Conservation (phyloP, 2,113 vertebrate species). For the Calidris pygmaea region DNA sequence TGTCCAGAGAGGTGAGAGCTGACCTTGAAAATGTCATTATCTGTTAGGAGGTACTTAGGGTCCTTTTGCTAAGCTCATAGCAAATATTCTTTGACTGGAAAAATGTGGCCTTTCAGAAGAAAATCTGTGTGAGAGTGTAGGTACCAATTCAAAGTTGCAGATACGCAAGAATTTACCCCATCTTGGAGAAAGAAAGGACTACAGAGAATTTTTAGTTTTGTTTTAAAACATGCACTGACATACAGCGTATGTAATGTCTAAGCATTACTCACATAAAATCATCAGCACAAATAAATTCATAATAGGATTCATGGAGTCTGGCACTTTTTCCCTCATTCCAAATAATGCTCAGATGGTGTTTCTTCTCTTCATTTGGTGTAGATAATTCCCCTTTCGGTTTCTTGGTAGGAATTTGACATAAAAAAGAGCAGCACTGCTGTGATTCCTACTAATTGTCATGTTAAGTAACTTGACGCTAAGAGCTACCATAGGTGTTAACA, state of each 20-base stretch:
- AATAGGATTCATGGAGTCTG: background rate
- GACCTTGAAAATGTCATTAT: background rate
- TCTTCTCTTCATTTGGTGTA: background rate
- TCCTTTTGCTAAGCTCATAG: background rate
- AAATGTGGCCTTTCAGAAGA: background rate
- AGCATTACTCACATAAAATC: background rate
- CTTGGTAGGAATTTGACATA: slow-evolving; percentile 17
- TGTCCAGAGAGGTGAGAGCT: background rate
- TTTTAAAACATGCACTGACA: background rate
- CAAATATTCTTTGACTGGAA: background rate
- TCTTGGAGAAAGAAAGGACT: background rate
- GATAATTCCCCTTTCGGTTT: background rate
- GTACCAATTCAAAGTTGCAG: background rate
- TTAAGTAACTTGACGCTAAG: slow-evolving; percentile 10
- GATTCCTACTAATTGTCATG: slow-evolving; percentile 36
- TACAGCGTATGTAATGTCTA: background rate
- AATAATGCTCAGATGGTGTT: background rate
- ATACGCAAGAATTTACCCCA: background rate
- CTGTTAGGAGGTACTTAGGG: background rate
- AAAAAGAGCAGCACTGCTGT: background rate
- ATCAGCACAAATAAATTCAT: background rate
- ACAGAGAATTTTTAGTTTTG: background rate
- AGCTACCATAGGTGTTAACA: slow-evolving; percentile 54
- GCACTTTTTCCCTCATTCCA: background rate
- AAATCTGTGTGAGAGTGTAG: background rate